These are phyloP conservation scores for Stigmatopora nigra DNA, from an alignment of 2,113 vertebrate genomes.

Conservation along the genomic window DNA sequence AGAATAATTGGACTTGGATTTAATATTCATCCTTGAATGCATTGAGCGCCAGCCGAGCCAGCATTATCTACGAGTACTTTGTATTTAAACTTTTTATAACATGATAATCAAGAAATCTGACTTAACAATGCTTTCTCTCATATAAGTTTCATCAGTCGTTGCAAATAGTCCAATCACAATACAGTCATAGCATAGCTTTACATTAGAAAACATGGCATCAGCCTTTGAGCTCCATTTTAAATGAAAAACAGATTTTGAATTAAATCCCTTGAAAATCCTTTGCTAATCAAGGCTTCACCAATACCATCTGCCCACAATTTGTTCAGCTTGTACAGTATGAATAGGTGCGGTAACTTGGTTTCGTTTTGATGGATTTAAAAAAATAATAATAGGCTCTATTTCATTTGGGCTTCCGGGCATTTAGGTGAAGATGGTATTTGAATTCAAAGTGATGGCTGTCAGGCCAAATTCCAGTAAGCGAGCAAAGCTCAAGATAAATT, in stretches of 20 bases:
- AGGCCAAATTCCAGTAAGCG: slow-evolving; percentile 40
- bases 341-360: slow-evolving; percentile 12
- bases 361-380: slow-evolving; percentile 35
- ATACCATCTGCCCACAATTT: slow-evolving; percentile 1
- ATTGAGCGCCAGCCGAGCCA: too few relatives aligned
- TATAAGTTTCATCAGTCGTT: too few relatives aligned
- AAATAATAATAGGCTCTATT: slow-evolving; percentile 28
- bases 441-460: slow-evolving; percentile 60
- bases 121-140: too few relatives aligned
- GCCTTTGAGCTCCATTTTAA: not conserved
- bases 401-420: slow-evolving; percentile 35
- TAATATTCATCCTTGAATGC: too few relatives aligned
- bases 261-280: not conserved
- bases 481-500: slow-evolving; percentile 44
- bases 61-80: too few relatives aligned
- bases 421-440: slow-evolving; percentile 61
- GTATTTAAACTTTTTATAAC: too few relatives aligned
- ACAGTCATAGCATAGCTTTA: not conserved
- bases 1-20: too few relatives aligned
- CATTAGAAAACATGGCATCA: not conserved
- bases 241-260: slow-evolving; percentile 3
- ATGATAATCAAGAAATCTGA: too few relatives aligned
- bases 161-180: not conserved
- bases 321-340: not conserved
- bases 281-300: not conserved